phyloP scores from a whole-genome alignment of 2,888 invertebrate genomes.

The Calameuta pallipes region DNA sequence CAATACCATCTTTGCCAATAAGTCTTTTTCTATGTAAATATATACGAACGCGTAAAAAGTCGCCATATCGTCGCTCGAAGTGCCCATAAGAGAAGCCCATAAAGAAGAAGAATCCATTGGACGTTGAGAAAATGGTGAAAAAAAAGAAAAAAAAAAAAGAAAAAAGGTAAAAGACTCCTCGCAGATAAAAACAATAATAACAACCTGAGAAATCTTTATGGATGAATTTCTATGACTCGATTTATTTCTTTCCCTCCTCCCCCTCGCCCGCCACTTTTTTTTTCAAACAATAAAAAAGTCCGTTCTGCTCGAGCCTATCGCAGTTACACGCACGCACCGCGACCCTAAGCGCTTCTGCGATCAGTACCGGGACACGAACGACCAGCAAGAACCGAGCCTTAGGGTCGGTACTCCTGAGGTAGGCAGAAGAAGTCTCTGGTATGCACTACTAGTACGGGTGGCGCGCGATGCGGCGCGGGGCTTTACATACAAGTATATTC shows the following conservation, averaged over 20 bases:
- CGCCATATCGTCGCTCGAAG: not conserved
- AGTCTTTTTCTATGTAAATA: not conserved
- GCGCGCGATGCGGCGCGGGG: constrained; percentile 13
- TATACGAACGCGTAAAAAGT: not conserved
- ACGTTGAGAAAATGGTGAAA: not conserved
- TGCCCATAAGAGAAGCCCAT: not conserved
- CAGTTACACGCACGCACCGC: not conserved
- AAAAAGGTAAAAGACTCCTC: not conserved
- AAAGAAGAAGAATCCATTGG: not conserved
- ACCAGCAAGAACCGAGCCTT: not conserved
- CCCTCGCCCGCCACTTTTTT: no score
- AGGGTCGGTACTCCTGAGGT: not conserved
- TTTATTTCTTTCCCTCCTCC: not conserved
- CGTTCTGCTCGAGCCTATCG: not conserved
- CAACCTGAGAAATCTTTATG: not conserved
- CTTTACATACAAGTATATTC: constrained; percentile 9
- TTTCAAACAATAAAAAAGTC: not conserved
- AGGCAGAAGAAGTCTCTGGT: not conserved
- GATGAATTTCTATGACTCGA: not conserved
- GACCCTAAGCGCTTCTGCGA: not conserved
- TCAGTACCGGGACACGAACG: not conserved
- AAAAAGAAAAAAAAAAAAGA: not conserved
- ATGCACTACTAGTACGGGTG: not conserved
- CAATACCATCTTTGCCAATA: not conserved
- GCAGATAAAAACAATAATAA: not conserved